These are phyloP conservation scores for Pomacea maculata DNA, from an alignment of 1,140 invertebrate genomes.

Conservation along the genomic window DNA sequence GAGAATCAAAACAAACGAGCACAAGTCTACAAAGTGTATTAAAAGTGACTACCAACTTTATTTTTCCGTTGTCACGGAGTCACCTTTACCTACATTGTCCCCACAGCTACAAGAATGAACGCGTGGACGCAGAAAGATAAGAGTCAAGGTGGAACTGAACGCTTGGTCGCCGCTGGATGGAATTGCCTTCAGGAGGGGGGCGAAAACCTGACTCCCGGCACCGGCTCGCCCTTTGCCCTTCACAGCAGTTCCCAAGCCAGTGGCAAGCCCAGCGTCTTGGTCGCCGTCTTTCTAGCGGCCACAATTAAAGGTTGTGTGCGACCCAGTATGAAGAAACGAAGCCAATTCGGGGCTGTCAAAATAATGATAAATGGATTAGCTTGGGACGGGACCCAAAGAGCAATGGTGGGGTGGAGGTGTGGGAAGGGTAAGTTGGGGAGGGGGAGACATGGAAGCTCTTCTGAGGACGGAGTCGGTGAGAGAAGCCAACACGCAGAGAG, in stretches of 20 bases:
- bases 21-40: too few species aligned
- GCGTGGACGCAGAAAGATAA: neutral
- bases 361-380: constrained; percentile 29
- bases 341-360: constrained; percentile 26
- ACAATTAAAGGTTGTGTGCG: constrained; percentile 20
- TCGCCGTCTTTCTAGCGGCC: constrained; percentile 14
- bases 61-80: too few species aligned
- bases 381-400: constrained; percentile 10
- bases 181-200: neutral
- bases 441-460: neutral
- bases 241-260: neutral
- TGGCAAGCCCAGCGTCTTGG: too few species aligned
- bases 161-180: neutral
- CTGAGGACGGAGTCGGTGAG: neutral
- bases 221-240: neutral
- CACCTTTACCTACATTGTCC: too few species aligned
- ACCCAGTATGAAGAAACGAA: constrained; percentile 20
- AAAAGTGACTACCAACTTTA: too few species aligned
- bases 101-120: too few species aligned
- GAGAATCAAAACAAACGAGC: too few species aligned
- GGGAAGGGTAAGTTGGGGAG: neutral
- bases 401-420: neutral
- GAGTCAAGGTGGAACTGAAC: neutral
- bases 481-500: neutral
- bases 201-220: neutral